These are phyloP conservation scores for Syngnathus floridae DNA, from an alignment of 2,113 vertebrate genomes.

Conservation along the genomic window DNA sequence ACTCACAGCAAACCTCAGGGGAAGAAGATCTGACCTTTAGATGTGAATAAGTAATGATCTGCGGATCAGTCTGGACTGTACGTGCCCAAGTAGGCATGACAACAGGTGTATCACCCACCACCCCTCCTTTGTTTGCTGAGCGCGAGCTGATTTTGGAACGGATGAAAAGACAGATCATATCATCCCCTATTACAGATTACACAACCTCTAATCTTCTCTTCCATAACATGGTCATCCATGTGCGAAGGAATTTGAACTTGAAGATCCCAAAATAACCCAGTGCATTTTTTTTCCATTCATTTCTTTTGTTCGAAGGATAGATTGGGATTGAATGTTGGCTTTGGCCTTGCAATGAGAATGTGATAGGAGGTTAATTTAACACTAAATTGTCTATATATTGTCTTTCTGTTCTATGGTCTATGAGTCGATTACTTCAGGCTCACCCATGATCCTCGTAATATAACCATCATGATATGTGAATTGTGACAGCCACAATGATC, in stretches of 20 bases:
- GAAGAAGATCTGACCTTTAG: conserved; percentile 34
- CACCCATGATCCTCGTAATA: not conserved
- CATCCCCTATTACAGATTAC: not conserved
- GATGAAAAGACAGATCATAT: not conserved
- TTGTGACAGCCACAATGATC: too few relatives aligned
- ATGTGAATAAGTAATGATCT: conserved; percentile 26
- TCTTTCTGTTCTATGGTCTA: not conserved
- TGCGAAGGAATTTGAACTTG: not conserved
- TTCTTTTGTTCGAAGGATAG: not conserved
- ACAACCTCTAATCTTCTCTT: not conserved
- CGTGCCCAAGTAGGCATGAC: not conserved
- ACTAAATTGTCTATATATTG: too few relatives aligned
- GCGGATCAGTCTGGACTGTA: conserved; percentile 3
- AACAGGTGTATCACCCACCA: conserved; percentile 11
- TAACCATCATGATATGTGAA: not conserved
- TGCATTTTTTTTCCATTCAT: not conserved
- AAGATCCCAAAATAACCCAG: not conserved
- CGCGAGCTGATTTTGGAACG: not conserved
- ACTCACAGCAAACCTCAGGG: conserved; percentile 10
- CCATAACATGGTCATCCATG: not conserved
- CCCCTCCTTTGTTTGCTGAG: too few relatives aligned
- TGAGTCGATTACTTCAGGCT: not conserved
- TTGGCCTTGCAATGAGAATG: too few relatives aligned
- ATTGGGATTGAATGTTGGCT: too few relatives aligned
- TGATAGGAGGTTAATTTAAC: too few relatives aligned